These are phyloP conservation scores for Lepidurus apus DNA, from an alignment of 1,140 invertebrate genomes.

Conservation along the genomic window DNA sequence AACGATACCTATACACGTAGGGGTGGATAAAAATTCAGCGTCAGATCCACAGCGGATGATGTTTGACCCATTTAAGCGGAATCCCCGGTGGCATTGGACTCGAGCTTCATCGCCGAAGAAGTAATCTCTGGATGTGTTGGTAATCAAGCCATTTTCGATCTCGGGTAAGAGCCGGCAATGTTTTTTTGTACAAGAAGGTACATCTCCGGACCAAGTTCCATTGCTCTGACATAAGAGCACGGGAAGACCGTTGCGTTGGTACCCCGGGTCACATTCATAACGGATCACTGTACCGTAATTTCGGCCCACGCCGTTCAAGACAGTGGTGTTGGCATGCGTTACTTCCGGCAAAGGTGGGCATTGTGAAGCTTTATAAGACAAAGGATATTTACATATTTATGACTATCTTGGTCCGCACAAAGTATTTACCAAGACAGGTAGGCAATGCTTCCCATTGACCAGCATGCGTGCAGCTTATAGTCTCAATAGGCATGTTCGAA, in stretches of 20 bases:
- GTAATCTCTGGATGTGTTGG: conserved; percentile 66
- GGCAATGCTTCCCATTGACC: conserved; percentile 88
- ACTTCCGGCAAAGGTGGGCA: conserved; percentile 85
- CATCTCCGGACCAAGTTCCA: conserved; percentile 89
- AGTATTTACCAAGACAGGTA: conserved; percentile 66
- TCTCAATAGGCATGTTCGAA: conserved; percentile 77
- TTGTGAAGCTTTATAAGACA: conserved; percentile 65
- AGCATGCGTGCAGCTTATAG: conserved; percentile 78
- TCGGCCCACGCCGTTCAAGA: conserved; percentile 86
- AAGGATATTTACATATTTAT: background rate
- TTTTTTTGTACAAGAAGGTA: conserved; percentile 79
- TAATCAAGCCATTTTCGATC: conserved; percentile 76
- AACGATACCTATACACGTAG: conserved; percentile 66
- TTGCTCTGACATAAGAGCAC: conserved; percentile 92
- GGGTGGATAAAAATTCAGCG: conserved; percentile 76
- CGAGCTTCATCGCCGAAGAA: conserved; percentile 84
- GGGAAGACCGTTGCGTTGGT: conserved; percentile 76
- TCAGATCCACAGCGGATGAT: conserved; percentile 80
- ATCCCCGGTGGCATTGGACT: conserved; percentile 87
- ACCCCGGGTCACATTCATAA: conserved; percentile 91
- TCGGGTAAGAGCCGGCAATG: conserved; percentile 74
- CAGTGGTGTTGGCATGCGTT: conserved; percentile 75
- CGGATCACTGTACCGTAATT: conserved; percentile 92
- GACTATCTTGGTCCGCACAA: background rate
- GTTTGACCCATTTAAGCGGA: conserved; percentile 74